Percentiles rank a stretch among this genome's conserved stretches.
These are phyloP conservation scores for Drosophila pachea DNA, from an alignment of 1,140 invertebrate species.

Conservation along the genomic window DNA sequence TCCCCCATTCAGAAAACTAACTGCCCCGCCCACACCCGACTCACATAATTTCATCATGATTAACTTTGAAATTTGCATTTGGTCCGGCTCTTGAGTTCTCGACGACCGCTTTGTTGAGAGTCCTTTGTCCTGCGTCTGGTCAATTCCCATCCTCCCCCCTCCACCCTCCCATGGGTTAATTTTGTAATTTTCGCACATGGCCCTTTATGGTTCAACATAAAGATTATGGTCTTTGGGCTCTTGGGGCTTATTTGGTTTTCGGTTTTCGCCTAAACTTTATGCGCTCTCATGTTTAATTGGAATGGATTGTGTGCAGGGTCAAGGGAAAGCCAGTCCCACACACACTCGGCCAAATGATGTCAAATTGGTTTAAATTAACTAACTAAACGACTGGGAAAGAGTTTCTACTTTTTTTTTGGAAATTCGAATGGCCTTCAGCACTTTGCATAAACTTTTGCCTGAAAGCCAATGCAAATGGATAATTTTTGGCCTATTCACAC, in stretches of 20 bases:
- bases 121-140: constrained; percentile 38
- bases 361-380: constrained; percentile 39
- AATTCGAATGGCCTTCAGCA: constrained; percentile 3
- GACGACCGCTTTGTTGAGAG: constrained; percentile 56
- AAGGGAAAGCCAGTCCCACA: constrained; percentile 8
- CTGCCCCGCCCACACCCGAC: not conserved
- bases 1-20: not conserved
- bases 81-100: constrained; percentile 27
- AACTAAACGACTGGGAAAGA: constrained; percentile 4
- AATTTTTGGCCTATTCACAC: not conserved
- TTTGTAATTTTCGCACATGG: constrained; percentile 64
- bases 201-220: constrained; percentile 62
- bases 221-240: constrained; percentile 54
- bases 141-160: constrained; percentile 5
- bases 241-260: constrained; percentile 4
- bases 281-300: constrained; percentile 54
- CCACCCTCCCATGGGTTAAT: constrained; percentile 38
- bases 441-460: constrained; percentile 8
- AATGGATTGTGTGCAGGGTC: constrained; percentile 50
- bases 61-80: constrained; percentile 73
- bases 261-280: constrained; percentile 23
- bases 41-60: constrained; percentile 71
- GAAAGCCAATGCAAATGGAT: not conserved
- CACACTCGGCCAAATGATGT: constrained; percentile 26
- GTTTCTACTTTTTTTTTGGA: not conserved